Evolutionary conservation across 2,797 vertebrate species (phyloP).

Genomic region (Microcaecilia unicolor): DNA sequence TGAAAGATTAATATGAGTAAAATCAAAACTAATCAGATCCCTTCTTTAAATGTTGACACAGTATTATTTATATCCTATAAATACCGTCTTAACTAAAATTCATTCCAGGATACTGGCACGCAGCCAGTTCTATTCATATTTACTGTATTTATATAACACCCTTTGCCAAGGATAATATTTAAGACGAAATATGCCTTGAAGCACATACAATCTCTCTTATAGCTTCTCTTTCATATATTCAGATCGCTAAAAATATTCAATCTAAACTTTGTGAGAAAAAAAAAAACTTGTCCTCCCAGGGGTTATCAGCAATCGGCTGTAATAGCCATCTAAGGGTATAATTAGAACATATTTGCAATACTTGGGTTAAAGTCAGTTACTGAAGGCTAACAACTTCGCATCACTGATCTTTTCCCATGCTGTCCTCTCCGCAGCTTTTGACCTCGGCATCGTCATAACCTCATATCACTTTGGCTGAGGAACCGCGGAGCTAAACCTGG

Average conservation of each 20-base stretch:
- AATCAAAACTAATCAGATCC: conserved; percentile 61
- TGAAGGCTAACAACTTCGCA: conserved; percentile 43
- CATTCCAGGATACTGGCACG: conserved; percentile 60
- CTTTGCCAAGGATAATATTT: conserved; percentile 81
- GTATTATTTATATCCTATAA: conserved; percentile 81
- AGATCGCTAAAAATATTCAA: conserved; percentile 61
- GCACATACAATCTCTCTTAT: conserved; percentile 65
- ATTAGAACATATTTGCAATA: conserved; percentile 70
- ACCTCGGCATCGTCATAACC: conserved; percentile 23
- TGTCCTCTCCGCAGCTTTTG: conserved; percentile 35
- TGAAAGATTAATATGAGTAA: conserved; percentile 65
- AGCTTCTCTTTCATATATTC: conserved; percentile 58
- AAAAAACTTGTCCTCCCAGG: conserved; percentile 50
- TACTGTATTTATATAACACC: conserved; percentile 71
- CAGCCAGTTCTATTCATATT: conserved; percentile 76
- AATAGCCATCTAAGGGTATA: conserved; percentile 50
- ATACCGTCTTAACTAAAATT: conserved; percentile 73
- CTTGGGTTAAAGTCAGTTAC: conserved; percentile 49
- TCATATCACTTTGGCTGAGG: background rate
- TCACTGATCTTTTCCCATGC: conserved; percentile 58
- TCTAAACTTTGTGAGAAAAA: conserved; percentile 52
- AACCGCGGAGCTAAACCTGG: conserved; percentile 25
- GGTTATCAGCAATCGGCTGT: conserved; percentile 49
- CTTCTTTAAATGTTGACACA: conserved; percentile 69
- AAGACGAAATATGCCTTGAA: conserved; percentile 69